Conservation (phyloP, 1,140 invertebrate genomes). For the Drosophila nebulosa region DNA sequence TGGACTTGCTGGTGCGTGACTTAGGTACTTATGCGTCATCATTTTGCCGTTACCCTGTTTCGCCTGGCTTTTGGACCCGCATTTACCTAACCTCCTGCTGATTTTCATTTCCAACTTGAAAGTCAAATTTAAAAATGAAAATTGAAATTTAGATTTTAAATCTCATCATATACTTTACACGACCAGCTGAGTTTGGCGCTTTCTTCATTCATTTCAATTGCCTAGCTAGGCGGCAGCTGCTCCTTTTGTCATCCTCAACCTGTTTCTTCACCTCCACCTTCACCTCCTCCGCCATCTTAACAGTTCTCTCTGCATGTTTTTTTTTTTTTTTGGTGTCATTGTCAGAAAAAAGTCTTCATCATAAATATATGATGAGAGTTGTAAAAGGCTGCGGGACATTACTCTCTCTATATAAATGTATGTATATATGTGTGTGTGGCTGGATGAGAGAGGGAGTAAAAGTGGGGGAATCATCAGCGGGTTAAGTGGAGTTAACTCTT, state of each 20-base stretch:
- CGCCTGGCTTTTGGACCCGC: not conserved
- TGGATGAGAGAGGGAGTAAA: no score
- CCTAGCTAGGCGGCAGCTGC: not conserved
- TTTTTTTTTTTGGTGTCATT: constrained; percentile 5
- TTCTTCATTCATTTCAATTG: constrained; percentile 4
- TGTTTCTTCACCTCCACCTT: no score
- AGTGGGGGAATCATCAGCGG: not conserved
- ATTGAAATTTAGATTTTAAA: constrained; percentile 1
- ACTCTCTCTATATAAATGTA: not conserved
- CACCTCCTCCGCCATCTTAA: no score
- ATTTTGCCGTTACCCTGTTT: no score
- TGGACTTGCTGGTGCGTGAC: no score
- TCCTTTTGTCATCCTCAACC: not conserved
- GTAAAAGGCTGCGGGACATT: not conserved
- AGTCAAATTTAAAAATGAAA: not conserved
- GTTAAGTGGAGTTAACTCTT: constrained; percentile 17
- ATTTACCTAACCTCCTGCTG: not conserved
- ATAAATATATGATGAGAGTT: constrained; percentile 46
- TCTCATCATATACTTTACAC: not conserved
- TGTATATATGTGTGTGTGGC: not conserved
- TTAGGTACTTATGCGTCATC: no score
- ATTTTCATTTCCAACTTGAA: not conserved
- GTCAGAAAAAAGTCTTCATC: constrained; percentile 49
- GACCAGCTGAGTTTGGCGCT: not conserved
- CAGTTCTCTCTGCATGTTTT: not conserved